Evolutionary conservation across 2,797 vertebrate species (phyloP).

Genomic region (Pangasius djambal): DNA sequence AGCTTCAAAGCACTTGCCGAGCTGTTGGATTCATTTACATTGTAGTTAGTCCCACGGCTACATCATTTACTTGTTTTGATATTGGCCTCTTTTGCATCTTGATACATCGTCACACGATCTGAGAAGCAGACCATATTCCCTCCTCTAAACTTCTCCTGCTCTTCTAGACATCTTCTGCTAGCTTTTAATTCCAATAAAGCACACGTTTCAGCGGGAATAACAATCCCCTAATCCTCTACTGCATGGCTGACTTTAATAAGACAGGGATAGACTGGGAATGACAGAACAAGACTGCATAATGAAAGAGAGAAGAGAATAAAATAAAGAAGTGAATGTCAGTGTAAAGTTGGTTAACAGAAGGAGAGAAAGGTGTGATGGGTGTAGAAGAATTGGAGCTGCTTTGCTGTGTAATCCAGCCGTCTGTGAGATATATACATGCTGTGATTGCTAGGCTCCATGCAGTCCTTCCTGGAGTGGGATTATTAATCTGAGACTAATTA

Average conservation of each 20-base stretch:
- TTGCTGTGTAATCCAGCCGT: slow-evolving; percentile 51
- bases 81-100: not conserved
- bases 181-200: slow-evolving; percentile 40
- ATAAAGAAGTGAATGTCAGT: slow-evolving; percentile 41
- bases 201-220: slow-evolving; percentile 48
- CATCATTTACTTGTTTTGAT: not conserved
- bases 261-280: slow-evolving; percentile 7
- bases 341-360: slow-evolving; percentile 54
- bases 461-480: slow-evolving; percentile 54
- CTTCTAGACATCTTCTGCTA: slow-evolving; percentile 43
- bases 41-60: not conserved
- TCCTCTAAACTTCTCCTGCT: not conserved
- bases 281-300: slow-evolving; percentile 24
- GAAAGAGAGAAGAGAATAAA: slow-evolving; percentile 31
- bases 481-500: slow-evolving; percentile 76
- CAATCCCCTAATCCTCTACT: slow-evolving; percentile 55
- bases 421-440: slow-evolving; percentile 47
- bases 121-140: slow-evolving; percentile 13
- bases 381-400: slow-evolving; percentile 23
- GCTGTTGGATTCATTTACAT: slow-evolving; percentile 19
- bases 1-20: slow-evolving; percentile 13
- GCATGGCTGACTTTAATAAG: slow-evolving; percentile 46
- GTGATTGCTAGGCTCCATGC: slow-evolving; percentile 58
- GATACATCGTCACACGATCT: not conserved
- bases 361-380: slow-evolving; percentile 38